A percentile compares a stretch with the other conserved stretches of the same genome.
Evolutionary conservation across 2,888 invertebrate species (phyloP).

Genomic region (Piscicola geometra): DNA sequence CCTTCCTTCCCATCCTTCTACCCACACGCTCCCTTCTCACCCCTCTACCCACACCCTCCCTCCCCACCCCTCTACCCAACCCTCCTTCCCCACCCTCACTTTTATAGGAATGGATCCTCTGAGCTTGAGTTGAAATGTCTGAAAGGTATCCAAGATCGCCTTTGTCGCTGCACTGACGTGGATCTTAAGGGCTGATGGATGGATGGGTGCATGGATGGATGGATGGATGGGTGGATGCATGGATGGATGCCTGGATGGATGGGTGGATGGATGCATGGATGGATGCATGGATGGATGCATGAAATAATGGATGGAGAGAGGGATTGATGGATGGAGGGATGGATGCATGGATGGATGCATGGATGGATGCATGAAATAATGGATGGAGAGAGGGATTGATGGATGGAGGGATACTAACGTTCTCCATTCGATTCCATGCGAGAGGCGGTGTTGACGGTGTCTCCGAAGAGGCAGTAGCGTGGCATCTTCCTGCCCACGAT

Average conservation of each 20-base stretch:
- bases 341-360: background rate
- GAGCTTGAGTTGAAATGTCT: slow-evolving; percentile 69
- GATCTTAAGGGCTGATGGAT: slow-evolving; percentile 39
- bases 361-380: background rate
- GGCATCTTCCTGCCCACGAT: slow-evolving; percentile 47
- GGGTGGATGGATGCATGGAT: background rate
- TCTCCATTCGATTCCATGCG: slow-evolving; percentile 39
- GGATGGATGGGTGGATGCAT: background rate
- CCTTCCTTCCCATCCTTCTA: too few species aligned
- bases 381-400: background rate
- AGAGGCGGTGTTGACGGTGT: slow-evolving; percentile 45
- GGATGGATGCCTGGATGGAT: background rate
- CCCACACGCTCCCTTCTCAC: too few species aligned
- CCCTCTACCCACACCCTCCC: too few species aligned
- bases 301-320: background rate
- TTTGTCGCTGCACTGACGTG: slow-evolving; percentile 65
- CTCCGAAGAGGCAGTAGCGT: slow-evolving; percentile 45
- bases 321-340: background rate
- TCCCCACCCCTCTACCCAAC: too few species aligned
- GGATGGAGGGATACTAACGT: slow-evolving; percentile 22
- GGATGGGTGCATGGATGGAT: background rate
- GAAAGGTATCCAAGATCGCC: slow-evolving; percentile 59
- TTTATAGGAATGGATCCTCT: slow-evolving; percentile 88
- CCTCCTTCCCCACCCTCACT: too few species aligned
- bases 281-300: background rate